Conservation (phyloP, 1,140 invertebrate species). For the Trigoniulus corallinus region DNA sequence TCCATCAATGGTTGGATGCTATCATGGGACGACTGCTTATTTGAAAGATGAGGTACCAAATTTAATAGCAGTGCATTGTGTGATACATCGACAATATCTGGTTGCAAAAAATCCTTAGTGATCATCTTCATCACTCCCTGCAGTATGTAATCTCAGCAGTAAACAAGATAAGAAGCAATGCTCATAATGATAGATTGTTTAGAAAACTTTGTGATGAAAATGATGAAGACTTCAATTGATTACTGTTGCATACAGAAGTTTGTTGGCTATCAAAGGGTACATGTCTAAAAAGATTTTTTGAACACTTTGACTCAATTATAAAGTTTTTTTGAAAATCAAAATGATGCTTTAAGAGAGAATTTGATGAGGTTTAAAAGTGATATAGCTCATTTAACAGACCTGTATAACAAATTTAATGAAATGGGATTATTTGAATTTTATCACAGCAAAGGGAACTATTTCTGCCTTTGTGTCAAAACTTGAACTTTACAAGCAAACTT, state of each 20-base stretch:
- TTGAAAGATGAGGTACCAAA: conserved; percentile 8
- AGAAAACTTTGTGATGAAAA: conserved; percentile 11
- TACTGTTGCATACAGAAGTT: conserved; percentile 8
- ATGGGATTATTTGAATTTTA: conserved; percentile 11
- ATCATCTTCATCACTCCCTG: conserved; percentile 11
- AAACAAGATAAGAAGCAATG: conserved; percentile 10
- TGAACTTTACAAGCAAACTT: conserved; percentile 7
- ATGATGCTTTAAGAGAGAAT: background rate
- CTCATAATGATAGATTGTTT: conserved; percentile 13
- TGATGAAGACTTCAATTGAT: conserved; percentile 14
- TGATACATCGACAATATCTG: conserved; percentile 12
- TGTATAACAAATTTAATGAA: conserved; percentile 14
- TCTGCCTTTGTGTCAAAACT: conserved; percentile 11
- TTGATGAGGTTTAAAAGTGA: conserved; percentile 3
- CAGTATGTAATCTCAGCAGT: conserved; percentile 11
- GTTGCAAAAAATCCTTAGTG: conserved; percentile 13
- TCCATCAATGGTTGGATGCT: conserved; percentile 17
- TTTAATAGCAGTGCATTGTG: conserved; percentile 11
- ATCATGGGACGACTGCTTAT: conserved; percentile 10
- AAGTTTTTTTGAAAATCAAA: background rate
- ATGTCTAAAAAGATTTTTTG: no score
- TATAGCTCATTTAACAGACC: conserved; percentile 13
- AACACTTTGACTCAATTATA: conserved; percentile 10
- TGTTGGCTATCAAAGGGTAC: conserved; percentile 13
- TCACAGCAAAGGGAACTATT: conserved; percentile 10